These are phyloP conservation scores for Hartigia nigra DNA, from an alignment of 2,888 invertebrate genomes.

Conservation along the genomic window DNA sequence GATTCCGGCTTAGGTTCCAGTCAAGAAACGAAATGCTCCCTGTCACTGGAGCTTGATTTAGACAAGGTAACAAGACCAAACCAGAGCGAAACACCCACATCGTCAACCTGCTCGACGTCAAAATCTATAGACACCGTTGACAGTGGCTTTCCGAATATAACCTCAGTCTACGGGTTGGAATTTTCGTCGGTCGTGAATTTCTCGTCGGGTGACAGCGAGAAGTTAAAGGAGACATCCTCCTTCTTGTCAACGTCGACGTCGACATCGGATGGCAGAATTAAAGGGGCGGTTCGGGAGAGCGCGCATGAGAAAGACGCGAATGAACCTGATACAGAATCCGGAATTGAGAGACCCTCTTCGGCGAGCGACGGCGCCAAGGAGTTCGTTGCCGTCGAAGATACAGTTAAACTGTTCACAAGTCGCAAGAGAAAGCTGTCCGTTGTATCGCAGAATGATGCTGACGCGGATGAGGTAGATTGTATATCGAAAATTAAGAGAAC, in stretches of 20 bases:
- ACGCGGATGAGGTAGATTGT: neutral
- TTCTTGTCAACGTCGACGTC: neutral
- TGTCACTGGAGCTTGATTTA: slow-evolving; percentile 18
- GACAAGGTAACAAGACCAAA: neutral
- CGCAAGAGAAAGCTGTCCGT: neutral
- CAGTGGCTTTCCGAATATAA: slow-evolving; percentile 28
- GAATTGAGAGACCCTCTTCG: slow-evolving; percentile 1
- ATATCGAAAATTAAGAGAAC: slow-evolving; percentile 1
- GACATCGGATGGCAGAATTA: neutral
- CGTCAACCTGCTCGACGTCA: slow-evolving; percentile 8
- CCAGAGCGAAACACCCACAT: neutral
- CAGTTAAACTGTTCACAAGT: neutral
- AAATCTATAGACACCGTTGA: slow-evolving; percentile 18
- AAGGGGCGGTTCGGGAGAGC: neutral
- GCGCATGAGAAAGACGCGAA: neutral
- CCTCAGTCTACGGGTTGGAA: slow-evolving; percentile 63
- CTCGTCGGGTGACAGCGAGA: slow-evolving; percentile 27
- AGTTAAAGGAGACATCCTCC: slow-evolving; percentile 9
- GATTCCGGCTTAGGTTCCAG: slow-evolving; percentile 65
- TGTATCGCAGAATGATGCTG: neutral
- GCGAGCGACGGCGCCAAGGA: slow-evolving; percentile 14
- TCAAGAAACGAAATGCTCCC: slow-evolving; percentile 49
- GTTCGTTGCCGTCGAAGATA: neutral
- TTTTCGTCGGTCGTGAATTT: neutral
- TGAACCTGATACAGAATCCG: neutral